phyloP scores from a whole-genome alignment of 2,888 invertebrate genomes.

The Dimorphilus gyrociliatus region DNA sequence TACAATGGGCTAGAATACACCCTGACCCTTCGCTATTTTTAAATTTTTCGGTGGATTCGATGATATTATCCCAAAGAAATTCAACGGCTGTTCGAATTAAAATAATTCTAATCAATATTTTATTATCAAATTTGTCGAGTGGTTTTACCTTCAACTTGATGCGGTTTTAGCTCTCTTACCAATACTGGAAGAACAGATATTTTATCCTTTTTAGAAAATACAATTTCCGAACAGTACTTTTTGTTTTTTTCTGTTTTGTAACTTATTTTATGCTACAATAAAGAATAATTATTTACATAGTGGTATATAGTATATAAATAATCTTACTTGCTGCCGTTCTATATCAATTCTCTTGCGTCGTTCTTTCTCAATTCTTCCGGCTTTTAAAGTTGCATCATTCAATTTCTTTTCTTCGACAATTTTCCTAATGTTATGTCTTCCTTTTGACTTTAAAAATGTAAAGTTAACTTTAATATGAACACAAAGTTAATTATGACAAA shows the following conservation, averaged over 20 bases:
- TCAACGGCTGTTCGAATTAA: slow-evolving; percentile 51
- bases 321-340: slow-evolving; percentile 49
- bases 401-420: slow-evolving; percentile 43
- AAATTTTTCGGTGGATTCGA: slow-evolving; percentile 59
- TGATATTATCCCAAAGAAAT: slow-evolving; percentile 84
- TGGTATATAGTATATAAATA: too few relatives aligned
- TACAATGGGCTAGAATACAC: slow-evolving; percentile 85
- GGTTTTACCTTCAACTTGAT: slow-evolving; percentile 50
- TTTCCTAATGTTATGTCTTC: slow-evolving; percentile 48
- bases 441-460: too few relatives aligned
- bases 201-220: too few relatives aligned
- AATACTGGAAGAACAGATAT: too few relatives aligned
- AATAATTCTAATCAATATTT: too few relatives aligned
- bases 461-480: too few relatives aligned
- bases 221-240: too few relatives aligned
- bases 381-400: slow-evolving; percentile 61
- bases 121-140: too few relatives aligned
- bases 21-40: slow-evolving; percentile 55
- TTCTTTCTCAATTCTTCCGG: slow-evolving; percentile 74
- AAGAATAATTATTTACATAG: too few relatives aligned
- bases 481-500: too few relatives aligned
- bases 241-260: too few relatives aligned
- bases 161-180: slow-evolving; percentile 64
- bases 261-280: too few relatives aligned
- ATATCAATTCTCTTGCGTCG: slow-evolving; percentile 70